A percentile compares a stretch with the other conserved stretches of the same genome.
Conservation (phyloP, 2,113 vertebrate genomes). For the Baryphthengus martii region DNA sequence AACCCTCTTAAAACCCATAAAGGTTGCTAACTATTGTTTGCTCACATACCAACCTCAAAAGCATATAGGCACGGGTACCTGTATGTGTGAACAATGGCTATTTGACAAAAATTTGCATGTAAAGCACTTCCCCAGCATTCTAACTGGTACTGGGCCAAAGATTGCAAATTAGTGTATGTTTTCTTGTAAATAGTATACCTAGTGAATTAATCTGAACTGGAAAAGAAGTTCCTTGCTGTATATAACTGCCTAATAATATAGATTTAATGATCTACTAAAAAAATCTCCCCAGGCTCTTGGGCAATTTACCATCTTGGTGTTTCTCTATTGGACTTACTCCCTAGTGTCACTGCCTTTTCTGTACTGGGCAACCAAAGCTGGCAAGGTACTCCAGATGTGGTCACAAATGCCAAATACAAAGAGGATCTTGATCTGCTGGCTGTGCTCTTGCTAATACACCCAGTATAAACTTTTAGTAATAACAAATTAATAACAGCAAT, state of each 20-base stretch:
- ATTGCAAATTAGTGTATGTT: not conserved
- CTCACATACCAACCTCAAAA: not conserved
- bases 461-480: no score
- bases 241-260: not conserved
- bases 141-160: not conserved
- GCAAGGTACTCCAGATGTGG: not conserved
- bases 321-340: not conserved
- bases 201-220: not conserved
- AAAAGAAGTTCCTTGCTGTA: not conserved
- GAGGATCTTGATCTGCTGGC: not conserved
- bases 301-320: not conserved
- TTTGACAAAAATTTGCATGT: not conserved
- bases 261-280: not conserved
- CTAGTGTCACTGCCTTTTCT: not conserved
- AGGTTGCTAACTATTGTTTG: not conserved
- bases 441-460: not conserved
- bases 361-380: not conserved
- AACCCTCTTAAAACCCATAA: not conserved
- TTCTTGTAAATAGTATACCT: not conserved
- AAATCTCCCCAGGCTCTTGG: not conserved
- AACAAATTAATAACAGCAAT: no score
- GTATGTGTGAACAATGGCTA: not conserved
- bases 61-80: rapidly evolving
- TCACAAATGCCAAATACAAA: not conserved
- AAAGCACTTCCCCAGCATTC: not conserved